phyloP scores from a whole-genome alignment of 2,888 invertebrate genomes.

The Xestia c-nigrum region DNA sequence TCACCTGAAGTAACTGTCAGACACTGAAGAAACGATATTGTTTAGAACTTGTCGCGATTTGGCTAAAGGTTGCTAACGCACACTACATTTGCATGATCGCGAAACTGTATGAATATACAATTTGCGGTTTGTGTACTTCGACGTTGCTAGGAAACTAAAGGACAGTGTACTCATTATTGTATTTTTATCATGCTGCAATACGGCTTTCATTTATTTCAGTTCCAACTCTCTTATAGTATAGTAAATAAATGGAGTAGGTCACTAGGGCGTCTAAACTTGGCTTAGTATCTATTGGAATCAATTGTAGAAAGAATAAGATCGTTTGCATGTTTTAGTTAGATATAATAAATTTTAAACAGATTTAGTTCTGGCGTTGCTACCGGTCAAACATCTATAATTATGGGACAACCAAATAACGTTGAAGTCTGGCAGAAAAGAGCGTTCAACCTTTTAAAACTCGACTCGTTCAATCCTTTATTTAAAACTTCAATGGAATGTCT shows the following conservation, averaged over 20 bases:
- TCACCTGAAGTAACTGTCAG: conserved; percentile 19
- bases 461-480: conserved; percentile 29
- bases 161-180: conserved; percentile 58
- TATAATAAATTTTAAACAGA: background rate
- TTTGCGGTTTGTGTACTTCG: conserved; percentile 62
- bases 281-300: conserved; percentile 29
- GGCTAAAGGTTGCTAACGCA: no score
- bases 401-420: conserved; percentile 12
- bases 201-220: conserved; percentile 37
- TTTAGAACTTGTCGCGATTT: conserved; percentile 8
- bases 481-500: conserved; percentile 15
- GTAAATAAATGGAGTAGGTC: conserved; percentile 30
- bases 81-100: conserved; percentile 19
- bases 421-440: conserved; percentile 32
- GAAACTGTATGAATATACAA: conserved; percentile 21
- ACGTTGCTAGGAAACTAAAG: conserved; percentile 67
- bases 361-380: background rate
- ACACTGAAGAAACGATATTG: conserved; percentile 4
- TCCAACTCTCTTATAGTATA: conserved; percentile 36
- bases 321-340: background rate
- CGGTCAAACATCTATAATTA: background rate
- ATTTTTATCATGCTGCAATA: conserved; percentile 56
- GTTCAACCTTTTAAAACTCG: conserved; percentile 52
- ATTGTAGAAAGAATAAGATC: conserved; percentile 1
- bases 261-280: conserved; percentile 36